These are phyloP conservation scores for Oncopodura yosiiana DNA, from an alignment of 1,140 invertebrate species.

Conservation along the genomic window DNA sequence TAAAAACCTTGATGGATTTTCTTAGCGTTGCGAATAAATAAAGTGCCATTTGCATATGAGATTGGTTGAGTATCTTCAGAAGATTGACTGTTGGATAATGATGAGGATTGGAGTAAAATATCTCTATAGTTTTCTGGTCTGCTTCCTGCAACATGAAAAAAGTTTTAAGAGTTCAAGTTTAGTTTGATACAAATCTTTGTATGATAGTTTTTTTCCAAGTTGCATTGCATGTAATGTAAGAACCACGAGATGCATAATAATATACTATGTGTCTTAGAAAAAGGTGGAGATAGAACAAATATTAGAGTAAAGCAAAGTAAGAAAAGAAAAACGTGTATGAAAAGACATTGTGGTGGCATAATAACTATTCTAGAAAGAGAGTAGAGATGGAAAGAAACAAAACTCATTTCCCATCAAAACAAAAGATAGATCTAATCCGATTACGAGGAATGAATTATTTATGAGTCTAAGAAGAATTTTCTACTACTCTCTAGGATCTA, in stretches of 20 bases:
- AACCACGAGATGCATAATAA: too few species aligned
- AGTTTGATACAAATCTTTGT: neutral
- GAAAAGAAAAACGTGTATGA: too few species aligned
- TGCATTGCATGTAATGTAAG: neutral
- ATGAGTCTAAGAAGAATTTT: slow-evolving; percentile 1
- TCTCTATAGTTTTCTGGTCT: slow-evolving; percentile 35
- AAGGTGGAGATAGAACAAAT: too few species aligned
- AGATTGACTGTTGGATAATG: slow-evolving; percentile 3
- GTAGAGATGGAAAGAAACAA: slow-evolving; percentile 1
- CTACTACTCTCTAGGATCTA: neutral
- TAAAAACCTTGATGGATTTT: slow-evolving; percentile 46
- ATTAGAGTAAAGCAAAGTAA: too few species aligned
- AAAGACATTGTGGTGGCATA: too few species aligned
- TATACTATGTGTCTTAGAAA: too few species aligned
- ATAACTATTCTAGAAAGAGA: slow-evolving; percentile 7
- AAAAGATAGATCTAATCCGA: slow-evolving; percentile 22
- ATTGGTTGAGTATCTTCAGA: slow-evolving; percentile 14
- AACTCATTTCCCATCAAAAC: slow-evolving; percentile 24
- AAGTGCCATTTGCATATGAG: slow-evolving; percentile 44
- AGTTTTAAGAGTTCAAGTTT: neutral
- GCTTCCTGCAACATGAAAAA: neutral
- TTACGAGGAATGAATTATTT: slow-evolving; percentile 18
- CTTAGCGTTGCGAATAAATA: slow-evolving; percentile 42
- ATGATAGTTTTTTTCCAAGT: neutral
- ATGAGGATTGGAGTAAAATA: slow-evolving; percentile 16